Conservation (phyloP, 1,140 invertebrate species). For the Leptoteleia sp. region DNA sequence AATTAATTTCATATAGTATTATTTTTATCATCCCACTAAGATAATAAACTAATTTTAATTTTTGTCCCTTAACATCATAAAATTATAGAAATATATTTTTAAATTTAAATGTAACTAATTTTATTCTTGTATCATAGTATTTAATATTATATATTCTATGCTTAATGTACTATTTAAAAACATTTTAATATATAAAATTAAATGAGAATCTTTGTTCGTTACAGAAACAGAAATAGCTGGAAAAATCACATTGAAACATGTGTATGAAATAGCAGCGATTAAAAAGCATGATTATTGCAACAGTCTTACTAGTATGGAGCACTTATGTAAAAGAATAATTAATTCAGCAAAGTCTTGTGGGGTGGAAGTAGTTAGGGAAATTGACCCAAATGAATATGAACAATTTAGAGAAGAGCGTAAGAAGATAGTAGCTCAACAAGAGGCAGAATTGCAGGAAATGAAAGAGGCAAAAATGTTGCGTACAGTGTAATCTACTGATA, state of each 20-base stretch:
- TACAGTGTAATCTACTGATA: conserved; percentile 84
- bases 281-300: conserved; percentile 88
- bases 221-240: conserved; percentile 81
- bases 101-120: too few relatives aligned
- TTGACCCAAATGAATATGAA: conserved; percentile 91
- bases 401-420: conserved; percentile 91
- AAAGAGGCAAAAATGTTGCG: conserved; percentile 96
- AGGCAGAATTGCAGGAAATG: conserved; percentile 90
- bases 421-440: conserved; percentile 87
- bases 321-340: conserved; percentile 91
- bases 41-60: too few relatives aligned
- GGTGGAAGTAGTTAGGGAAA: conserved; percentile 91
- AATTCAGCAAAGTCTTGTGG: conserved; percentile 89
- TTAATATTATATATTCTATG: too few relatives aligned
- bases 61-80: too few relatives aligned
- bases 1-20: too few relatives aligned
- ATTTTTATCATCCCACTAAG: too few relatives aligned
- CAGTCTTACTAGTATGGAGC: conserved; percentile 83
- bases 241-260: conserved; percentile 96
- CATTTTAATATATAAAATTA: too few relatives aligned
- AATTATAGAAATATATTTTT: too few relatives aligned
- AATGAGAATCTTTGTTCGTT: too few relatives aligned
- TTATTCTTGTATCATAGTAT: too few relatives aligned
- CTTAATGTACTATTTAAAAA: too few relatives aligned
- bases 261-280: conserved; percentile 99